A percentile compares a stretch with the other conserved stretches of the same genome.
Conservation (phyloP, 2,888 invertebrate genomes). For the Euplexia lucipara region DNA sequence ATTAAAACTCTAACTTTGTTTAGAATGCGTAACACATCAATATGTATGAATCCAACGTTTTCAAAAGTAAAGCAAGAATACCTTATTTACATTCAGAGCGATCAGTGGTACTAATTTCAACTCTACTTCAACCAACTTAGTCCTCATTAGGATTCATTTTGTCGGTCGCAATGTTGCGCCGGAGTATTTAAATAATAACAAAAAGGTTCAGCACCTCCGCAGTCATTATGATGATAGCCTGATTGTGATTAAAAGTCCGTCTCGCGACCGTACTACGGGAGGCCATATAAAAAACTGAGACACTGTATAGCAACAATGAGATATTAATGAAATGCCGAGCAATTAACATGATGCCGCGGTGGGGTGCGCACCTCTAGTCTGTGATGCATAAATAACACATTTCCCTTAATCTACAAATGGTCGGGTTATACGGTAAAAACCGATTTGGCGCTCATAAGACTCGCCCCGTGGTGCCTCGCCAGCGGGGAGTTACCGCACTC, state of each 20-base stretch:
- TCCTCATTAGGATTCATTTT: conserved; percentile 46
- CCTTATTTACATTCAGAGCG: conserved; percentile 24
- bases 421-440: conserved; percentile 82
- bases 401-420: conserved; percentile 80
- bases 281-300: conserved; percentile 71
- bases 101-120: conserved; percentile 46
- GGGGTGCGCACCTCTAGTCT: conserved; percentile 79
- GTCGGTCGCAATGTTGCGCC: conserved; percentile 28
- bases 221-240: conserved; percentile 63
- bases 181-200: conserved; percentile 63
- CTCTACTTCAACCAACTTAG: conserved; percentile 42
- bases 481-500: conserved; percentile 77
- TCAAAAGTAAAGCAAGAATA: conserved; percentile 51
- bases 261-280: conserved; percentile 62
- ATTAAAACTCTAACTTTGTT: conserved; percentile 77
- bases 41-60: conserved; percentile 70
- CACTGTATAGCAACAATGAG: conserved; percentile 76
- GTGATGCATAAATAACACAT: conserved; percentile 85
- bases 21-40: conserved; percentile 76
- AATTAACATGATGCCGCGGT: conserved; percentile 83
- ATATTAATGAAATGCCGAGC: conserved; percentile 83
- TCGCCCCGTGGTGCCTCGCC: conserved; percentile 78
- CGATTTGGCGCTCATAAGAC: conserved; percentile 75
- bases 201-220: conserved; percentile 65
- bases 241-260: conserved; percentile 67